Conservation (phyloP, 2,888 invertebrate species). For the Eugnorisma glareosa region DNA sequence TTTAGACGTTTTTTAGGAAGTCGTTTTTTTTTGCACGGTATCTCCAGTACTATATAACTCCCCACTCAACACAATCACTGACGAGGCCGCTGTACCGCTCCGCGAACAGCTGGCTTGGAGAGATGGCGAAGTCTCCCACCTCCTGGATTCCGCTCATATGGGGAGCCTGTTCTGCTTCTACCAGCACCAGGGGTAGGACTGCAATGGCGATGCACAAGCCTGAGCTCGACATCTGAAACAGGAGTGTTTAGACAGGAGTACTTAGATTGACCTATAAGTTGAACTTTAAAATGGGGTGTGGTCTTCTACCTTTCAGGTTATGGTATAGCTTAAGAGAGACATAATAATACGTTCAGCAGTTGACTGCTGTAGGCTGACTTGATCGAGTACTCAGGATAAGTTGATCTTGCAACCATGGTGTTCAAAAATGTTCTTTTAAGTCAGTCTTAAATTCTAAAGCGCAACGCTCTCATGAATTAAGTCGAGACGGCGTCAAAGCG, state of each 20-base stretch:
- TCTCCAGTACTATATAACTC: conserved; percentile 64
- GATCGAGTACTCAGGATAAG: not conserved
- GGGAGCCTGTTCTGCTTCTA: conserved; percentile 78
- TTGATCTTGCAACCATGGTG: not conserved
- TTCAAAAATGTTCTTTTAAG: not conserved
- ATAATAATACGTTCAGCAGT: not conserved
- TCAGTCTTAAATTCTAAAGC: not conserved
- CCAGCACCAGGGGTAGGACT: conserved; percentile 79
- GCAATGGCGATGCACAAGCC: conserved; percentile 71
- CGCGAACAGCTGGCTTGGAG: conserved; percentile 74
- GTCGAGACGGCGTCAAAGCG: no score
- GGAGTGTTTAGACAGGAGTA: not conserved
- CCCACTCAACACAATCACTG: conserved; percentile 77
- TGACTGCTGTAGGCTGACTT: not conserved
- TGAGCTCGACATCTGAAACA: conserved; percentile 69
- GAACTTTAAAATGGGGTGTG: not conserved
- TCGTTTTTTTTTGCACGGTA: not conserved
- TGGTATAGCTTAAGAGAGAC: not conserved
- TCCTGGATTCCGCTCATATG: conserved; percentile 66
- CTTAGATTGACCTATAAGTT: not conserved
- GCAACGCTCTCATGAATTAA: no score
- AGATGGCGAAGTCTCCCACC: conserved; percentile 67
- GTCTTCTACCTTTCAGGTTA: not conserved
- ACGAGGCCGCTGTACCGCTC: conserved; percentile 77
- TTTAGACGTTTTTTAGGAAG: no score